Percentiles rank a stretch among this genome's conserved stretches.
Evolutionary conservation across 2,113 vertebrate genomes (phyloP).

Genomic region (Hirundichthys speculiger): DNA sequence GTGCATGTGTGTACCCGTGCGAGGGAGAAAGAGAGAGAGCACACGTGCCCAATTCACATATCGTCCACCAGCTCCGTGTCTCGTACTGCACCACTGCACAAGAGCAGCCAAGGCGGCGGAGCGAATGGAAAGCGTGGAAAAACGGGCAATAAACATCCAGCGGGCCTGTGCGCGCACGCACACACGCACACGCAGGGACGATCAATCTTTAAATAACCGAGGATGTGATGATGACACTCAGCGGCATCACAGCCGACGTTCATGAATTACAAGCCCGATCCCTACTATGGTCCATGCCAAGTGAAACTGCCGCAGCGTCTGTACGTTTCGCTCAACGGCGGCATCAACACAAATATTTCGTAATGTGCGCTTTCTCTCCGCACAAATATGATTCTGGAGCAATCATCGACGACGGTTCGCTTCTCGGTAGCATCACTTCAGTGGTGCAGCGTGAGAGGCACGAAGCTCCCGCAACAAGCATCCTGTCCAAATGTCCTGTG

Average conservation of each 20-base stretch:
- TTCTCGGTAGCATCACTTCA: constrained; percentile 46
- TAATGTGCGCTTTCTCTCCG: constrained; percentile 35
- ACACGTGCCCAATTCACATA: constrained; percentile 68
- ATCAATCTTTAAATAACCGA: constrained; percentile 81
- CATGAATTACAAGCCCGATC: constrained; percentile 65
- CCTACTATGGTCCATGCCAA: constrained; percentile 69
- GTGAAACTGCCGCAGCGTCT: constrained; percentile 80
- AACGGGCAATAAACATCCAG: constrained; percentile 66
- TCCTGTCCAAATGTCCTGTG: constrained; percentile 28
- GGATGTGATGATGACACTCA: constrained; percentile 78
- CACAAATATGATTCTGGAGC: constrained; percentile 61
- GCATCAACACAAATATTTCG: constrained; percentile 61
- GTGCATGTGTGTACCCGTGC: constrained; percentile 26
- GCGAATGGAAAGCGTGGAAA: constrained; percentile 58
- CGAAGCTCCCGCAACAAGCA: constrained; percentile 48
- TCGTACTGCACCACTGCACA: constrained; percentile 68
- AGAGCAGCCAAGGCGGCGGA: constrained; percentile 33
- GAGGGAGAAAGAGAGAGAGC: constrained; percentile 34
- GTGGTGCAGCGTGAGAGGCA: constrained; percentile 66
- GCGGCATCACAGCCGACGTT: constrained; percentile 75
- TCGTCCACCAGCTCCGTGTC: constrained; percentile 50
- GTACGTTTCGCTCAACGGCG: constrained; percentile 53
- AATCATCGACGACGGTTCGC: constrained; percentile 55
- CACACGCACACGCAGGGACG: constrained; percentile 55
- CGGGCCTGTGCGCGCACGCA: constrained; percentile 51